Evolutionary conservation across 2,797 vertebrate species (phyloP).

Genomic region (Myotis vivesi): DNA sequence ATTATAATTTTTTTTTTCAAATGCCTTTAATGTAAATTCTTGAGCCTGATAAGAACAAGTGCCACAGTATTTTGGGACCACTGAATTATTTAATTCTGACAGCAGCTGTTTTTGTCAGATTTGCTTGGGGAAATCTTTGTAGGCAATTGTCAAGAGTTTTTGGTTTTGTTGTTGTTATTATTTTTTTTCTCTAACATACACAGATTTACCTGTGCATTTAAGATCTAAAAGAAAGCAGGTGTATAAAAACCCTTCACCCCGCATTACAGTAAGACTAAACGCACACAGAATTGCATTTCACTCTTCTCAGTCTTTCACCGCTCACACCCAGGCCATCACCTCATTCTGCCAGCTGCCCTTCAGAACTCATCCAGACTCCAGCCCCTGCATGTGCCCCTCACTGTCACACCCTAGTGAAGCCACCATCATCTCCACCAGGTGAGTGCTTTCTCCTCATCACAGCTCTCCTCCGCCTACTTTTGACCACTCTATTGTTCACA

Average conservation of each 20-base stretch:
- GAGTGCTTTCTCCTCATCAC: not conserved
- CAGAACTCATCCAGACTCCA: rapidly evolving
- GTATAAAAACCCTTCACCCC: not conserved
- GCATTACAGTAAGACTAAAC: not conserved
- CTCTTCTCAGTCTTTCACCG: not conserved
- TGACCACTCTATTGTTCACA: not conserved
- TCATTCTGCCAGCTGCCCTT: not conserved
- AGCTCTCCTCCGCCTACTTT: not conserved
- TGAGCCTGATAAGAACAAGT: not conserved
- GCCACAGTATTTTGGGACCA: not conserved
- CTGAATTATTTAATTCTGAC: not conserved
- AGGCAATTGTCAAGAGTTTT: not conserved
- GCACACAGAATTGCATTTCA: rapidly evolving
- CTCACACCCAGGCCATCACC: not conserved
- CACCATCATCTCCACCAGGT: no score
- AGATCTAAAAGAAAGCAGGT: not conserved
- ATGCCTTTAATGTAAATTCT: not conserved
- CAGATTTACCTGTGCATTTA: not conserved
- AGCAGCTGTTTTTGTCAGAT: not conserved
- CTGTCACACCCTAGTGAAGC: not conserved
- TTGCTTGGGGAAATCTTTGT: not conserved
- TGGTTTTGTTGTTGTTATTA: not conserved
- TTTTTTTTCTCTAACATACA: not conserved
- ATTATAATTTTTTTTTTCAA: not conserved
- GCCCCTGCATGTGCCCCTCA: rapidly evolving